phyloP scores from a whole-genome alignment of 2,113 vertebrate genomes.

The Capra hircus region DNA sequence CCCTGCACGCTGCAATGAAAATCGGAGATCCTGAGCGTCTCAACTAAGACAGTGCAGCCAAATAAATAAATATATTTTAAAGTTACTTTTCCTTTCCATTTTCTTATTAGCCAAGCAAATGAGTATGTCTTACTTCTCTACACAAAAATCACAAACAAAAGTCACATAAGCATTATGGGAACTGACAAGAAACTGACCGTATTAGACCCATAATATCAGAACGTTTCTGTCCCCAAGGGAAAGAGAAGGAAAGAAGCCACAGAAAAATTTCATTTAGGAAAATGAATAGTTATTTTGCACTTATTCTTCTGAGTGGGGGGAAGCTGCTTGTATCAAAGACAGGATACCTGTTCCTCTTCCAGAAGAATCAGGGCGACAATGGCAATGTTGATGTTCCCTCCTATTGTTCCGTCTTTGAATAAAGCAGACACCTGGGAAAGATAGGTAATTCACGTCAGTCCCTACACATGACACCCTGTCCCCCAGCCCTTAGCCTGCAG shows the following conservation, averaged over 20 bases:
- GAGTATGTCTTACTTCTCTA: neutral
- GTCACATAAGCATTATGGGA: neutral
- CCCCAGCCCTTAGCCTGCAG: neutral
- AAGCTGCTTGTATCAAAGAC: neutral
- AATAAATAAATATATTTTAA: neutral
- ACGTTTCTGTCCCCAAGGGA: neutral
- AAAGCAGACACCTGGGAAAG: constrained; percentile 88
- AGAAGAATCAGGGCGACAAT: constrained; percentile 90
- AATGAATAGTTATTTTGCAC: neutral
- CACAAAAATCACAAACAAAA: neutral
- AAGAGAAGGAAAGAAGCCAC: neutral
- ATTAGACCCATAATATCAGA: neutral
- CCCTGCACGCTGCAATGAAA: neutral
- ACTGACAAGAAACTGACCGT: neutral
- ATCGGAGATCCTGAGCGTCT: fast-evolving
- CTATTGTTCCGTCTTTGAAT: constrained; percentile 92
- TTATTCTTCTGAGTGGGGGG: neutral
- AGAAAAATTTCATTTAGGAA: neutral
- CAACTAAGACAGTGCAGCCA: neutral
- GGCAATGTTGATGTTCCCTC: constrained; percentile 91
- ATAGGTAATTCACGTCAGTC: neutral
- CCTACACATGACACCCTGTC: fast-evolving
- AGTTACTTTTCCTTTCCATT: neutral
- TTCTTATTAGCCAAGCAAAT: neutral
- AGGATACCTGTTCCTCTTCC: constrained; percentile 89